These are phyloP conservation scores for Petrolisthes manimaculis DNA, from an alignment of 2,888 invertebrate species.

Conservation along the genomic window DNA sequence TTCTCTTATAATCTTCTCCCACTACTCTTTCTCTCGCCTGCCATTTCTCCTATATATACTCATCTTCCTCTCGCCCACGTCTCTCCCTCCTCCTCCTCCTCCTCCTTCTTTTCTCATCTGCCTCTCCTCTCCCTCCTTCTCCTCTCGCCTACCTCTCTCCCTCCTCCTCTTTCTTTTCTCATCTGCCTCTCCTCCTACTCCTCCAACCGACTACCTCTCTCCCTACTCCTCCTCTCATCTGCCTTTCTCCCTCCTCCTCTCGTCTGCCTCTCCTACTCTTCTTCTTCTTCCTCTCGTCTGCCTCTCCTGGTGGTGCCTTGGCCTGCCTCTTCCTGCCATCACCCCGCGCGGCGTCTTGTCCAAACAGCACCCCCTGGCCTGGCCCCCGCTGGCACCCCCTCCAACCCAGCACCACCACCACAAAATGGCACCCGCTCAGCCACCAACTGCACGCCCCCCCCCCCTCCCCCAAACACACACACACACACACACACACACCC, in stretches of 20 bases:
- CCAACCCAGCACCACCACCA: neutral
- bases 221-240: neutral
- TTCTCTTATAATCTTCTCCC: no score
- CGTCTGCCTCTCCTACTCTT: neutral
- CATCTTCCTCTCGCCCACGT: no score
- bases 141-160: neutral
- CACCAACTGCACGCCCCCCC: neutral
- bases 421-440: slow-evolving; percentile 31
- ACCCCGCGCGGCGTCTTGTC: slow-evolving; percentile 10
- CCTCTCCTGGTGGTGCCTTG: neutral
- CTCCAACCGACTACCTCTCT: neutral
- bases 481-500: no score
- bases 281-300: neutral
- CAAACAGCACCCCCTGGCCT: slow-evolving; percentile 19
- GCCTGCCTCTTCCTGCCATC: neutral
- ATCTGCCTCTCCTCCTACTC: neutral
- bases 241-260: neutral
- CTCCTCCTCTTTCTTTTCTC: neutral
- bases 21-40: no score
- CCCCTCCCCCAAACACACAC: no score
- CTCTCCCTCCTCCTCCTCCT: neutral
- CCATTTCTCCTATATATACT: no score
- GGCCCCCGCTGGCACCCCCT: slow-evolving; percentile 7
- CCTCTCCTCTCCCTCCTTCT: neutral
- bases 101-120: neutral